Evolutionary conservation across 2,797 vertebrate species (phyloP), one percentile per base, ranked within the genome.

Genomic region (Gymnopithys bicolor): DNA sequence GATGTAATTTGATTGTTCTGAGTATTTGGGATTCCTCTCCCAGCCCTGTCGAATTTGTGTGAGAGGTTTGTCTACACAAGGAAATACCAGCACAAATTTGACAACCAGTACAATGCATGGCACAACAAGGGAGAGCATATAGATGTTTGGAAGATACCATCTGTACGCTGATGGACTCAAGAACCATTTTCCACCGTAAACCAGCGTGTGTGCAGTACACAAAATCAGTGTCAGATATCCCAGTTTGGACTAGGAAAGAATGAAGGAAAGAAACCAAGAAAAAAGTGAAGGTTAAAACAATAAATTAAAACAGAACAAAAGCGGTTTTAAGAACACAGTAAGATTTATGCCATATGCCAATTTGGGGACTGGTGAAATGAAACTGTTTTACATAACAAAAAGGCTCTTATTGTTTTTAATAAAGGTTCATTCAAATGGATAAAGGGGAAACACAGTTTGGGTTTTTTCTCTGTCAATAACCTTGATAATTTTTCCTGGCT

Each of bases 11-110:
- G 93, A 52, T 8, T 90, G 77, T 37, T 92, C 60, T 4, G 89
- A 84, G 45, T 51, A 27, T 22, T 85, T 93, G 2, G 97, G 87
- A 5, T 94, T 97, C 89, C 98, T 98, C 95, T 99, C 98, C 99
- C 98, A 99, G 55, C 99, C 99, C 89, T 99, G 99, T 19, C 98
- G 98, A 86, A 99, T 99, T 78, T 77, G 96, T 2, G 96, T 98
- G 64, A 99, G 97, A 15, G 92, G 97, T 48, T 93, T 98, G 96
- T 99, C 98, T 68, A 99, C 59, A n/a, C 99, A 99, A 1, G 99
- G 99, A 33, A 98, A 92, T 89, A 99, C 87, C n/a, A 99, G 97
- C 77, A 99, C 90, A 33, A 98, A 91, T 96, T 99, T 99, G 58
- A 99, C 95, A 75, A 98, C 96, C 90, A 99, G 90, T 62, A 99